Percentiles rank a stretch among this genome's conserved stretches.
phyloP scores from a whole-genome alignment of 2,113 vertebrate genomes.

The Solea senegalensis region DNA sequence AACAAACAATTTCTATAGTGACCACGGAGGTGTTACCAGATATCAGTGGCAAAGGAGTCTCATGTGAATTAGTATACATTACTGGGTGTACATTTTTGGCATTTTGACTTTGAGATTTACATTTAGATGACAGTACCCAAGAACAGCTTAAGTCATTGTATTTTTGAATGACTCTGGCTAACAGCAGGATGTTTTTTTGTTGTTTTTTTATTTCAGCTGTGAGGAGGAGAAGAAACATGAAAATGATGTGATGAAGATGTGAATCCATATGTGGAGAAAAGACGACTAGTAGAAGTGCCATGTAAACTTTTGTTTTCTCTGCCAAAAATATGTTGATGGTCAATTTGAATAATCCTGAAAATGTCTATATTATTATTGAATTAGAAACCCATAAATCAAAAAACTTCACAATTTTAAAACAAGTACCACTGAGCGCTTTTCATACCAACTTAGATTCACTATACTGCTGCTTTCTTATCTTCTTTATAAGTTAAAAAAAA shows the following conservation, averaged over 20 bases:
- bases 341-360: background rate
- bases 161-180: conserved; percentile 16
- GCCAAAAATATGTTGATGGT: background rate
- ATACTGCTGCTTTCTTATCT: background rate
- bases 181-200: conserved; percentile 16
- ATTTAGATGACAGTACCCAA: conserved; percentile 48
- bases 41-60: conserved; percentile 18
- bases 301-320: too few relatives aligned
- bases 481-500: background rate
- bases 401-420: background rate
- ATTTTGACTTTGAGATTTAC: conserved; percentile 37
- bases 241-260: conserved; percentile 22
- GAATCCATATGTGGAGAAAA: conserved; percentile 1
- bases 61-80: conserved; percentile 12
- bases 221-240: conserved; percentile 4
- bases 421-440: conserved; percentile 20
- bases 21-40: conserved; percentile 5
- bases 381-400: conserved; percentile 8
- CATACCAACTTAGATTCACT: background rate
- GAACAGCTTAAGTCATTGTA: conserved; percentile 9
- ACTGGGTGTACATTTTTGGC: conserved; percentile 1
- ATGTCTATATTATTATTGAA: background rate
- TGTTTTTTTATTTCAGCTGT: conserved; percentile 13
- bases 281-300: background rate
- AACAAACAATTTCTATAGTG: conserved; percentile 8